A percentile compares a stretch with the other conserved stretches of the same genome.
These are phyloP conservation scores for Sebastes kiyomatsui DNA, from an alignment of 2,797 vertebrate genomes.

Conservation along the genomic window DNA sequence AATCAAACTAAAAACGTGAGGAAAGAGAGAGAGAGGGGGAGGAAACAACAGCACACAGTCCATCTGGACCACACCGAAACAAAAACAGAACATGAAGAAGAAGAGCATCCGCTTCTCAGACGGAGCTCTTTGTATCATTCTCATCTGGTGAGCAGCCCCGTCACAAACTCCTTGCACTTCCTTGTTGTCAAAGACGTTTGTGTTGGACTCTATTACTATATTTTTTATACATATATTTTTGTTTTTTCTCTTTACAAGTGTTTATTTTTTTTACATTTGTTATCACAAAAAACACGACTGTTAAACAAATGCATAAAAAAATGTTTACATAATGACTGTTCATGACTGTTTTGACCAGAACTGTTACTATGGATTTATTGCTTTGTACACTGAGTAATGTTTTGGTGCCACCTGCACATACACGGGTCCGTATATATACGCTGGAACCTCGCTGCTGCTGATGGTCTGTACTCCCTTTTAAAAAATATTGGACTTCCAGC, in stretches of 20 bases:
- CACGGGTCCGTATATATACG: constrained; percentile 20
- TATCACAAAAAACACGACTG: constrained; percentile 83
- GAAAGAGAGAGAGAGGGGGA: constrained; percentile 18
- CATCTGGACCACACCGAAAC: constrained; percentile 78
- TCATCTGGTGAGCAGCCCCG: constrained; percentile 85
- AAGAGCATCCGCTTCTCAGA: constrained; percentile 53
- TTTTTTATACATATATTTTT: constrained; percentile 68
- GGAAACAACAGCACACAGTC: constrained; percentile 71
- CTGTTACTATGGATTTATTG: constrained; percentile 94
- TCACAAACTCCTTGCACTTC: constrained; percentile 69
- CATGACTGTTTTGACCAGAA: constrained; percentile 77
- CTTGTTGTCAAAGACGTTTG: constrained; percentile 68
- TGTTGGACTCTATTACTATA: constrained; percentile 81
- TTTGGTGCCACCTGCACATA: constrained; percentile 78
- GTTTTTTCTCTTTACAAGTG: constrained; percentile 69
- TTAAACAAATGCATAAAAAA: constrained; percentile 79
- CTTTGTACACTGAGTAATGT: constrained; percentile 91
- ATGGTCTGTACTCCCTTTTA: constrained; percentile 50
- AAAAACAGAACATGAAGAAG: constrained; percentile 74
- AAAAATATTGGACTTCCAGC: constrained; percentile 56
- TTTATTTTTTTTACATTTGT: constrained; percentile 73
- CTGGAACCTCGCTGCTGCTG: constrained; percentile 43
- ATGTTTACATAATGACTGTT: constrained; percentile 79
- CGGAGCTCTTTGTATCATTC: constrained; percentile 81
- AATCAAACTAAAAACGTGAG: constrained; percentile 68